phyloP scores from a whole-genome alignment of 2,797 vertebrate species.

The Sebastes wilsoni region DNA sequence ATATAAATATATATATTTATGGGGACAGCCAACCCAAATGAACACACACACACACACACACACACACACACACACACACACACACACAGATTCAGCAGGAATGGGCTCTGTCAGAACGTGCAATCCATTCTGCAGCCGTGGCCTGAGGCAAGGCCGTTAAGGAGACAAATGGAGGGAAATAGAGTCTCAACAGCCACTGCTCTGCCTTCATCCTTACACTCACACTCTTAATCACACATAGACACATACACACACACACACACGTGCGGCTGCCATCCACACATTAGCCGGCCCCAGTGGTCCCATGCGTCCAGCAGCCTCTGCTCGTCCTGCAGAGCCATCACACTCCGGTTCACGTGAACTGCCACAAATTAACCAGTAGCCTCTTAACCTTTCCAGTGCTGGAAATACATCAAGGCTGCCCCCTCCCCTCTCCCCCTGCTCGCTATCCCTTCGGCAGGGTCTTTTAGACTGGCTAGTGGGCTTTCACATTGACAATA shows the following conservation, averaged over 20 bases:
- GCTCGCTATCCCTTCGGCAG: neutral
- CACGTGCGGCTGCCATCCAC: neutral
- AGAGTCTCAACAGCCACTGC: conserved; percentile 47
- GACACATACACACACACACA: neutral
- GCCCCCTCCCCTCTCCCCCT: neutral
- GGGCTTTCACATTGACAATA: neutral
- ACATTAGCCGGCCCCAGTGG: neutral
- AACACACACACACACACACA: neutral
- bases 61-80: neutral
- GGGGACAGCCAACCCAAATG: neutral
- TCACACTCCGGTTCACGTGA: conserved; percentile 66
- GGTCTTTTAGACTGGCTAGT: neutral
- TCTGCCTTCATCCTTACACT: conserved; percentile 56
- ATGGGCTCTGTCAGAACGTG: conserved; percentile 44
- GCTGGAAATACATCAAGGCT: conserved; percentile 45
- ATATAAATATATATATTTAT: conserved; percentile 15
- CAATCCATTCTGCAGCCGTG: conserved; percentile 61
- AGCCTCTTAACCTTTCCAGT: conserved; percentile 53
- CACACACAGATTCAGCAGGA: conserved; percentile 22
- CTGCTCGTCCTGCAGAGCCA: conserved; percentile 26
- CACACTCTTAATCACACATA: conserved; percentile 37
- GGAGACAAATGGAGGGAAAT: conserved; percentile 72
- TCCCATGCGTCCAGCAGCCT: conserved; percentile 10
- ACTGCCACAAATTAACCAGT: conserved; percentile 66
- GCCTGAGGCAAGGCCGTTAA: conserved; percentile 68